Evolutionary conservation across 1,140 invertebrate genomes (phyloP).

Genomic region (Musca domestica): DNA sequence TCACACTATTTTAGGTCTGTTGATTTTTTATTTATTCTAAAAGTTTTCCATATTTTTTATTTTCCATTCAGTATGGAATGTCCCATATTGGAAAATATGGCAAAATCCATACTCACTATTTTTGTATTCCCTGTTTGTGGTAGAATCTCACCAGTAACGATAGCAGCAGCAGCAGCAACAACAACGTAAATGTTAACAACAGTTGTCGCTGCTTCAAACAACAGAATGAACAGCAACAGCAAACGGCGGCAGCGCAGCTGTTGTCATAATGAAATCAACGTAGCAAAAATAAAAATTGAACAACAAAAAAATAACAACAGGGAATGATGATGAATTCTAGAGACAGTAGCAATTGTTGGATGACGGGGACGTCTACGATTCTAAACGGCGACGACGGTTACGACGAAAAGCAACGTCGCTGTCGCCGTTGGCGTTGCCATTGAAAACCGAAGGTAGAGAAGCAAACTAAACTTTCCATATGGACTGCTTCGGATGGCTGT

Average conservation of each 20-base stretch:
- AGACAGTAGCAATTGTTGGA: neutral
- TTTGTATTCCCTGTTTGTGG: too few species aligned
- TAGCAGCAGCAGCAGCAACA: neutral
- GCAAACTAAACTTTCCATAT: constrained; percentile 46
- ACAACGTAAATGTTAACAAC: neutral
- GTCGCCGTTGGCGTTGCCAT: constrained; percentile 28
- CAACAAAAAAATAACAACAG: neutral
- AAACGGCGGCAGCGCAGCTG: neutral
- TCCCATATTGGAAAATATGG: too few species aligned
- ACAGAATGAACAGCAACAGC: neutral
- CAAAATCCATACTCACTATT: too few species aligned
- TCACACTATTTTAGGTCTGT: too few species aligned
- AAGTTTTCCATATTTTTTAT: too few species aligned
- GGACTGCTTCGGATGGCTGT: constrained; percentile 35
- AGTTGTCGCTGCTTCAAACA: neutral
- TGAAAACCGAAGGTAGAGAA: constrained; percentile 28
- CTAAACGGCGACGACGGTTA: too few species aligned
- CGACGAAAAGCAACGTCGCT: constrained; percentile 22
- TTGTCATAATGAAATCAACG: neutral
- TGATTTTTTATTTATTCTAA: too few species aligned
- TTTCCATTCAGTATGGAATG: too few species aligned
- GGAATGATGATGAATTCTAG: neutral
- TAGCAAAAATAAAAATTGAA: neutral
- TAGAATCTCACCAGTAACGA: neutral
- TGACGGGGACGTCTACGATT: constrained; percentile 17